Conservation (phyloP, 1,140 invertebrate species). For the Gryon sp. region DNA sequence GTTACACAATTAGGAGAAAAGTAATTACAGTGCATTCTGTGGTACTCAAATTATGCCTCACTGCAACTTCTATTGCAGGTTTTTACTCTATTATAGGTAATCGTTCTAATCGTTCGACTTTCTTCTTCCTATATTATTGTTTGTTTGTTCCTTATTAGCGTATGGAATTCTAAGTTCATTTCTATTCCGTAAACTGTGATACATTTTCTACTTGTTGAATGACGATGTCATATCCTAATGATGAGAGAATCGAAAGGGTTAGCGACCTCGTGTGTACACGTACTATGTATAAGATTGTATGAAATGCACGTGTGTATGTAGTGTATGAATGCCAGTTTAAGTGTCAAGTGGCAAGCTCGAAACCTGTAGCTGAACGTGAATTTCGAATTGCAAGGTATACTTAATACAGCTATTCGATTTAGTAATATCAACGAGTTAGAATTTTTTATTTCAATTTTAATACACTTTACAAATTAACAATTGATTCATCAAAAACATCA, state of each 20-base stretch:
- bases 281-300: no score
- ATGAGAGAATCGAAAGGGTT: neutral
- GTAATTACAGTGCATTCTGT: neutral
- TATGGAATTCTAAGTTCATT: neutral
- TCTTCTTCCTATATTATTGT: neutral
- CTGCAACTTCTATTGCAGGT: neutral
- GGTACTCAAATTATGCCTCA: neutral
- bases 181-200: neutral
- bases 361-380: neutral
- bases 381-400: neutral
- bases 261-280: neutral
- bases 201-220: neutral
- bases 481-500: no score
- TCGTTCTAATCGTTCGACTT: neutral
- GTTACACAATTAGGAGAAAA: neutral
- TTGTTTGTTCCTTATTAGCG: conserved; percentile 1
- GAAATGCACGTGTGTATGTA: neutral
- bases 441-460: neutral
- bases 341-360: no score
- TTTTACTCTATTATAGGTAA: neutral
- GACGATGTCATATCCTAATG: neutral
- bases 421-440: neutral
- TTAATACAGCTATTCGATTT: no score
- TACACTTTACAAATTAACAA: neutral
- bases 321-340: neutral